These are phyloP conservation scores for Falco punctatus DNA, from an alignment of 2,113 vertebrate species.

Conservation along the genomic window DNA sequence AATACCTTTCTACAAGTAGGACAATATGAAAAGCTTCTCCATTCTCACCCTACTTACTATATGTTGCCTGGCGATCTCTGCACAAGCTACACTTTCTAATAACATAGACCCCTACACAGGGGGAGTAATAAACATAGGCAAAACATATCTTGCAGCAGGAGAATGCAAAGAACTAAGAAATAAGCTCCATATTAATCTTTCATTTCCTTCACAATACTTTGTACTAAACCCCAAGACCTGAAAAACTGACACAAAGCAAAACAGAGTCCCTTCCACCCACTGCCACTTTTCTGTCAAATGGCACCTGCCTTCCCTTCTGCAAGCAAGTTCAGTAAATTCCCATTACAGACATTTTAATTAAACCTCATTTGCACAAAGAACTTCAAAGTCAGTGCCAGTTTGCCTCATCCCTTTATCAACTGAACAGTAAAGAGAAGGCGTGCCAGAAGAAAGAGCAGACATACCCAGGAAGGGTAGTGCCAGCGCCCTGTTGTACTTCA, in stretches of 20 bases:
- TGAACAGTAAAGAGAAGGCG: neutral
- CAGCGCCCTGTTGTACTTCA: slow-evolving; percentile 53
- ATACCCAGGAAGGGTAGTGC: neutral
- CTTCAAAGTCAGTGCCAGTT: slow-evolving; percentile 15
- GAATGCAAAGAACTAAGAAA: neutral
- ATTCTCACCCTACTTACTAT: neutral
- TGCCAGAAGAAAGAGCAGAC: neutral
- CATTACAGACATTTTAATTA: slow-evolving; percentile 34
- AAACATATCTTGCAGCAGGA: neutral
- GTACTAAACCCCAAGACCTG: neutral
- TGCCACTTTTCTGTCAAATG: neutral
- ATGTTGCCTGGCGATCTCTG: neutral
- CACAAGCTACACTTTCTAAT: neutral
- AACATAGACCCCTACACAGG: neutral
- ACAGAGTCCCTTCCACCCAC: neutral
- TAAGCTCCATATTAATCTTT: neutral
- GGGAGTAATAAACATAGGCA: neutral
- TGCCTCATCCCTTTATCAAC: slow-evolving; percentile 28
- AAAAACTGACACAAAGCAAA: neutral
- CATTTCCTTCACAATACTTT: neutral
- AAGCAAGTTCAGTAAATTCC: neutral
- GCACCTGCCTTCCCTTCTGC: neutral
- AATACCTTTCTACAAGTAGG: neutral
- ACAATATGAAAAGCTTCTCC: neutral
- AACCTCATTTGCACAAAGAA: slow-evolving; percentile 10